Evolutionary conservation across 2,113 vertebrate species (phyloP).

Genomic region (Zootoca vivipara): DNA sequence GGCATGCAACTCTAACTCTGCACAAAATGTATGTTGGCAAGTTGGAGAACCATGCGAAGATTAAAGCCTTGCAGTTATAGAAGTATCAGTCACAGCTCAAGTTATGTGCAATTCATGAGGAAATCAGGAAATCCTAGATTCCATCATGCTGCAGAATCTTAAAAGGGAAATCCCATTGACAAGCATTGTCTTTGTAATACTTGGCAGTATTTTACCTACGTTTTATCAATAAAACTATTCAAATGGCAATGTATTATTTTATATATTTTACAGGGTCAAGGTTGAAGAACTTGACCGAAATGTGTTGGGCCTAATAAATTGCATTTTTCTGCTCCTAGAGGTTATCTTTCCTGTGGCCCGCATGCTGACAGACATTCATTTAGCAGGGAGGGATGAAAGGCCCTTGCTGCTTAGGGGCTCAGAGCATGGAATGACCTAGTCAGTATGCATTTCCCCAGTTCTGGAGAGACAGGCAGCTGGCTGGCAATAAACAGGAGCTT

Average conservation of each 20-base stretch:
- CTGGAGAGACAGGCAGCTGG: not conserved
- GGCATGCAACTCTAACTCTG: constrained; percentile 32
- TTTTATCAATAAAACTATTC: not conserved
- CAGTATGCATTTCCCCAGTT: not conserved
- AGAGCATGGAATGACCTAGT: not conserved
- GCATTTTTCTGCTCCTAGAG: not conserved
- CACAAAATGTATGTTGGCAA: constrained; percentile 11
- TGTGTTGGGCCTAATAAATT: not conserved
- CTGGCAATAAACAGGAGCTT: not conserved
- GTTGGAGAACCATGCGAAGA: constrained; percentile 20
- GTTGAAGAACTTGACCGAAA: not conserved
- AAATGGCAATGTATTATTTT: not conserved
- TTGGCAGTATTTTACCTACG: not conserved
- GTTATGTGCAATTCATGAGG: not conserved
- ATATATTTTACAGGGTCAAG: not conserved
- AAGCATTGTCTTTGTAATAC: not conserved
- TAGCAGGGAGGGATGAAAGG: not conserved
- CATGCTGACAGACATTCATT: not conserved
- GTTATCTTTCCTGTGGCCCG: not conserved
- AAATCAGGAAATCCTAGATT: not conserved
- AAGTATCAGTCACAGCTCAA: not conserved
- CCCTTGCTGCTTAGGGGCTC: not conserved
- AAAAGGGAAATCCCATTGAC: not conserved
- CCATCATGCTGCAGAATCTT: not conserved
- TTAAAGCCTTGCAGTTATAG: constrained; percentile 22